Conservation (phyloP, 2,888 invertebrate genomes). For the Drosophila glabriapex region DNA sequence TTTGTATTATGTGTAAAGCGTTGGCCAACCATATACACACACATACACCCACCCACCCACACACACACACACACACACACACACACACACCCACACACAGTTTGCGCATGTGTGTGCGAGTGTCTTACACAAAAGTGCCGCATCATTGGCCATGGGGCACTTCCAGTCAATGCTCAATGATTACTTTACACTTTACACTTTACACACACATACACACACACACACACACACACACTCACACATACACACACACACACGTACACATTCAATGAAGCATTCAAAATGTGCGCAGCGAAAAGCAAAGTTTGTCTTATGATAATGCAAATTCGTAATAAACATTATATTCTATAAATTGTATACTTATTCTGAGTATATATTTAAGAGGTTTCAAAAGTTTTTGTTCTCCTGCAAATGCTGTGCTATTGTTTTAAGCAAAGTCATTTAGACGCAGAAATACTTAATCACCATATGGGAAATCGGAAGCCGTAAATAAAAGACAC, state of each 20-base stretch:
- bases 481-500: neutral
- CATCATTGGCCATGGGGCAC: conserved; percentile 45
- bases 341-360: conserved; percentile 2
- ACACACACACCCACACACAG: too few relatives aligned
- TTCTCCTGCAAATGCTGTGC: neutral
- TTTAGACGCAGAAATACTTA: conserved; percentile 1
- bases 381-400: neutral
- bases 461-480: neutral
- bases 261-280: neutral
- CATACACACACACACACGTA: neutral
- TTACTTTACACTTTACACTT: conserved; percentile 38
- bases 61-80: neutral
- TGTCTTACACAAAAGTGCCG: conserved; percentile 39
- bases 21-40: conserved; percentile 2
- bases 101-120: conserved; percentile 1
- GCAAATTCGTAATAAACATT: conserved; percentile 47
- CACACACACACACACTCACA: neutral
- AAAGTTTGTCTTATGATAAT: conserved; percentile 55
- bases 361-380: neutral
- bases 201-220: neutral
- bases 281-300: conserved; percentile 24
- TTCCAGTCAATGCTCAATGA: conserved; percentile 37
- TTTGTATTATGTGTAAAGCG: conserved; percentile 60
- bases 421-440: neutral
- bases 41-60: neutral